Percentiles rank a stretch among this genome's conserved stretches.
These are phyloP conservation scores for Porites lutea DNA, from an alignment of 64 coral and sea anemone species.

Conservation along the genomic window DNA sequence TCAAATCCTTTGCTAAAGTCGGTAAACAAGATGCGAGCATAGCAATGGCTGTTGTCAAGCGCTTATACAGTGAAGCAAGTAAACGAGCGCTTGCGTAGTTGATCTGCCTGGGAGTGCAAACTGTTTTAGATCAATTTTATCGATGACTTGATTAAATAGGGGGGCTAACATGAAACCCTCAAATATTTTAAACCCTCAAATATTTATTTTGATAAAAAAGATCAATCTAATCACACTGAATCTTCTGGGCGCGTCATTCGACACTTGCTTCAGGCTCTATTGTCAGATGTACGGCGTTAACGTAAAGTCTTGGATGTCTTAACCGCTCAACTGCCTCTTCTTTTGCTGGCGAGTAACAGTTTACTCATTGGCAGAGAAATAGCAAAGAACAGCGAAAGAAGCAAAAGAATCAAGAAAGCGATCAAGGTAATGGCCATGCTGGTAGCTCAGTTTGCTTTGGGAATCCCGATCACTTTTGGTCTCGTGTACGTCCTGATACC, in stretches of 20 bases:
- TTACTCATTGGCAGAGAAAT: conserved; percentile 47
- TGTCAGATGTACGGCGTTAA: conserved; percentile 74
- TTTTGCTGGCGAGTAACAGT: conserved; percentile 43
- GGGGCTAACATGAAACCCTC: too few relatives aligned
- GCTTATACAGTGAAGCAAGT: too few relatives aligned
- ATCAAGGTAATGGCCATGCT: conserved; percentile 40
- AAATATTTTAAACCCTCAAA: too few relatives aligned
- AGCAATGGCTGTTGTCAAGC: too few relatives aligned
- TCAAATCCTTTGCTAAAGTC: too few relatives aligned
- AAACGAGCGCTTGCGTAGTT: too few relatives aligned
- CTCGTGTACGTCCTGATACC: conserved; percentile 67
- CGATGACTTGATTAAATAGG: too few relatives aligned
- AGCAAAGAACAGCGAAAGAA: not conserved
- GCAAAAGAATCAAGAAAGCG: conserved; percentile 2
- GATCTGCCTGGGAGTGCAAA: too few relatives aligned
- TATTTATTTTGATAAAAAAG: conserved; percentile 58
- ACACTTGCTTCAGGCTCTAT: conserved; percentile 61
- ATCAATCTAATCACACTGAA: conserved; percentile 73
- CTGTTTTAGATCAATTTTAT: too few relatives aligned
- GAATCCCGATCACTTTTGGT: conserved; percentile 19
- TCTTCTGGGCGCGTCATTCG: conserved; percentile 63
- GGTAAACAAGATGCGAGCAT: too few relatives aligned
- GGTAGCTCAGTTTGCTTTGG: conserved; percentile 59
- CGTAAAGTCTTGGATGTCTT: conserved; percentile 61
- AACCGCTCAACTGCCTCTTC: conserved; percentile 55